Conservation (phyloP, 2,797 vertebrate genomes). For the Prunella strophiata region DNA sequence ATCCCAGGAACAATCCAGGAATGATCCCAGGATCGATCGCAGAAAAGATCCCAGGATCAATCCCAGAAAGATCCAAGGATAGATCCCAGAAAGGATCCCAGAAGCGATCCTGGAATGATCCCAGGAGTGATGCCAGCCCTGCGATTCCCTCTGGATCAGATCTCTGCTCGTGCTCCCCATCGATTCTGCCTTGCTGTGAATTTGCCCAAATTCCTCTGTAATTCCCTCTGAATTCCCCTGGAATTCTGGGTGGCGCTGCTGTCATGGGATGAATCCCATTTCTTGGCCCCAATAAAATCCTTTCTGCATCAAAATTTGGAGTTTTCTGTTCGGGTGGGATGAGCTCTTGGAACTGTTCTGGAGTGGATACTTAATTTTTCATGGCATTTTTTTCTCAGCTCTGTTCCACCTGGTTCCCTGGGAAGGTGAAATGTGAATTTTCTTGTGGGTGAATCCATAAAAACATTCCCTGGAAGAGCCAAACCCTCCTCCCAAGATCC, state of each 20-base stretch:
- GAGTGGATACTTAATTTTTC: neutral
- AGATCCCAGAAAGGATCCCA: neutral
- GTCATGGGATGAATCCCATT: neutral
- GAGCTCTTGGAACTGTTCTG: neutral
- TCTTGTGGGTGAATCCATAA: neutral
- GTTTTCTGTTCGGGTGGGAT: neutral
- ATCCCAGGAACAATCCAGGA: neutral
- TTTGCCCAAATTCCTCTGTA: neutral
- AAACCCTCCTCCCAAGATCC: neutral
- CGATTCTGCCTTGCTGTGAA: neutral
- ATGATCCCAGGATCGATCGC: too few relatives aligned
- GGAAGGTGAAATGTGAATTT: neutral
- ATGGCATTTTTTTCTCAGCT: neutral
- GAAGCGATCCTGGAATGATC: neutral
- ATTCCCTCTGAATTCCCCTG: neutral
- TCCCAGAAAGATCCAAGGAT: neutral
- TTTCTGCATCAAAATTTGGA: neutral
- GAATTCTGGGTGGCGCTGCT: neutral
- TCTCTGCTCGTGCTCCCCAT: neutral
- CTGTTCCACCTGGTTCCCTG: neutral
- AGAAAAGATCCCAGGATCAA: neutral
- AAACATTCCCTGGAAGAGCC: neutral
- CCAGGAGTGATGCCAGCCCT: neutral
- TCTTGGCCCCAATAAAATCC: neutral
- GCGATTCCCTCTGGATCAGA: neutral